These are phyloP conservation scores for Habroteleia sp. DNA, from an alignment of 2,888 invertebrate genomes.

Conservation along the genomic window DNA sequence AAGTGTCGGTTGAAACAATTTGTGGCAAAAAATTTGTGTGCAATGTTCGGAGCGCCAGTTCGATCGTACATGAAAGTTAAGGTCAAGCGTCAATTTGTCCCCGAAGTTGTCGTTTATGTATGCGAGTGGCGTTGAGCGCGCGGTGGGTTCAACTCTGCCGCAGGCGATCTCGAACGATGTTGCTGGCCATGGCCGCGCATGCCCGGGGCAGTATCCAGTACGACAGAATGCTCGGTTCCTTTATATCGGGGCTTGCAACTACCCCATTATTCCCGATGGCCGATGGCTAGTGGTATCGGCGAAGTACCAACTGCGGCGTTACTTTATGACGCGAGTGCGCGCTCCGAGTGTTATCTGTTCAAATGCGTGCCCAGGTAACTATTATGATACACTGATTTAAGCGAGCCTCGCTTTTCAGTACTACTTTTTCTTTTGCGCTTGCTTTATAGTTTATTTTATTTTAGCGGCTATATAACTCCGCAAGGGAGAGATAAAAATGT, in stretches of 20 bases:
- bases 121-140: slow-evolving; percentile 70
- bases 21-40: background rate
- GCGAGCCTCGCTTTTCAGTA: slow-evolving; percentile 31
- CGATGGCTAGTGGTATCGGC: slow-evolving; percentile 76
- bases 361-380: slow-evolving; percentile 62
- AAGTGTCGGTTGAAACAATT: background rate
- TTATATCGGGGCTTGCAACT: slow-evolving; percentile 73
- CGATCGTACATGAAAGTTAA: slow-evolving; percentile 47
- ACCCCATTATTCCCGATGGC: slow-evolving; percentile 78
- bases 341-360: slow-evolving; percentile 56
- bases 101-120: slow-evolving; percentile 75
- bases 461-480: slow-evolving; percentile 21
- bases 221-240: slow-evolving; percentile 70
- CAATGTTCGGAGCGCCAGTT: too few species aligned
- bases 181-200: slow-evolving; percentile 79
- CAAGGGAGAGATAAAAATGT: slow-evolving; percentile 22
- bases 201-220: slow-evolving; percentile 73
- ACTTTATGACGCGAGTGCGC: slow-evolving; percentile 69
- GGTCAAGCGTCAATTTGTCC: slow-evolving; percentile 72
- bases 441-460: slow-evolving; percentile 32
- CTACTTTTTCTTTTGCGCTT: slow-evolving; percentile 10
- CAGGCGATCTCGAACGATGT: slow-evolving; percentile 77
- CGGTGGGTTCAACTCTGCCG: slow-evolving; percentile 76
- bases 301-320: slow-evolving; percentile 73
- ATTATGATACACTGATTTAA: slow-evolving; percentile 60